These are phyloP conservation scores for Brachymystax lenok DNA, from an alignment of 2,797 vertebrate species.

Conservation along the genomic window DNA sequence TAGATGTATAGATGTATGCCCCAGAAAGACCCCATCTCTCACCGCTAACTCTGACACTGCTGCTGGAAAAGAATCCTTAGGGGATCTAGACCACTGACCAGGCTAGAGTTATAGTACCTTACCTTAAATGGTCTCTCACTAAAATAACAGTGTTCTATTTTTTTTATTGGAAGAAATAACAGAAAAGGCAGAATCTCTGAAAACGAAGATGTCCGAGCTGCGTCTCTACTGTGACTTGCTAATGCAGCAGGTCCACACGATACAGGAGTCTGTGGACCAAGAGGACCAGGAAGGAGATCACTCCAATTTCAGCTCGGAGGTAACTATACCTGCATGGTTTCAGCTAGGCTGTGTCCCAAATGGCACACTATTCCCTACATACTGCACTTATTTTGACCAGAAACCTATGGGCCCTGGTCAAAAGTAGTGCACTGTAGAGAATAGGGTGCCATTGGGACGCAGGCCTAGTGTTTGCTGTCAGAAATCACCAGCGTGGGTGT, in stretches of 20 bases:
- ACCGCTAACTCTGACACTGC: no score
- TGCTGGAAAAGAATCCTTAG: no score
- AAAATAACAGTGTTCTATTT: background rate
- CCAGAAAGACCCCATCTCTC: no score
- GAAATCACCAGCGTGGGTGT: no score
- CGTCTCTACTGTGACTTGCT: slow-evolving; percentile 97
- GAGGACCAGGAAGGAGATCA: slow-evolving; percentile 29
- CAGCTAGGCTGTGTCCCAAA: slow-evolving; percentile 27
- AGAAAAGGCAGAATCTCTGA: slow-evolving; percentile 89
- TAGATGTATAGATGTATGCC: no score
- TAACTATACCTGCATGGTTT: slow-evolving; percentile 41
- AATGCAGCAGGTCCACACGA: slow-evolving; percentile 95
- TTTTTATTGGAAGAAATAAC: slow-evolving; percentile 5
- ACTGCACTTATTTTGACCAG: no score
- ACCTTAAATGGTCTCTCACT: background rate
- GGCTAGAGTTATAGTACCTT: background rate
- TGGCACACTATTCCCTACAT: background rate
- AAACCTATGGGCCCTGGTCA: no score
- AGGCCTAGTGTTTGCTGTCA: no score
- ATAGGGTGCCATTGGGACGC: no score
- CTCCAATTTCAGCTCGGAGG: slow-evolving; percentile 82
- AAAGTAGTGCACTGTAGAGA: no score
- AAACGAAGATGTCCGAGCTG: slow-evolving; percentile 98
- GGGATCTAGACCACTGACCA: no score
- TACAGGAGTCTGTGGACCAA: slow-evolving; percentile 81